A percentile compares a stretch with the other conserved stretches of the same genome.
Conservation (phyloP, 1,140 invertebrate genomes). For the Forficula auricularia region DNA sequence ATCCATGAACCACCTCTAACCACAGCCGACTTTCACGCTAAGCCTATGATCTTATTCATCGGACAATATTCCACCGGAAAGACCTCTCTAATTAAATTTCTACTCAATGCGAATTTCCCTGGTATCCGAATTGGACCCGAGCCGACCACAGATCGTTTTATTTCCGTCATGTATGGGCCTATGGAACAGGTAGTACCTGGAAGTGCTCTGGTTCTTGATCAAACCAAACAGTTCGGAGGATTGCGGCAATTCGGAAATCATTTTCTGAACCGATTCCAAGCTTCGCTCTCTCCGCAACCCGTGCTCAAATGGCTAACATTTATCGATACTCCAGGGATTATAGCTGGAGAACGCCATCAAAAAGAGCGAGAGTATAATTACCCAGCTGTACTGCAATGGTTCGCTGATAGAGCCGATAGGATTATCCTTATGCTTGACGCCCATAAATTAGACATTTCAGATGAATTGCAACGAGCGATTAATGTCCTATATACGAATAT, state of each 20-base stretch:
- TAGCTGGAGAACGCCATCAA: slow-evolving; percentile 83
- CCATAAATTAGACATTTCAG: slow-evolving; percentile 59
- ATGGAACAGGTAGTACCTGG: slow-evolving; percentile 47
- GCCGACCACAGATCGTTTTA: slow-evolving; percentile 54
- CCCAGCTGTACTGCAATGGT: slow-evolving; percentile 54
- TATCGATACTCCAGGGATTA: slow-evolving; percentile 87
- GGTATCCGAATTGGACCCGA: slow-evolving; percentile 44
- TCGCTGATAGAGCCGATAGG: slow-evolving; percentile 52
- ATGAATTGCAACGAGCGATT: slow-evolving; percentile 46
- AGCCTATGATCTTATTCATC: slow-evolving; percentile 53
- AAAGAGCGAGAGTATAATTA: slow-evolving; percentile 49
- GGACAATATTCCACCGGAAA: slow-evolving; percentile 63
- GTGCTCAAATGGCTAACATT: slow-evolving; percentile 87
- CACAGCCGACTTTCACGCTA: slow-evolving; percentile 58
- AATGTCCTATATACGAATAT: slow-evolving; percentile 47
- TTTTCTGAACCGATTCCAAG: slow-evolving; percentile 68
- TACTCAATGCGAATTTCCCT: slow-evolving; percentile 44
- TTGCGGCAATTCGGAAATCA: slow-evolving; percentile 51
- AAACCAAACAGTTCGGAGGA: slow-evolving; percentile 48
- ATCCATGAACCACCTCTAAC: slow-evolving; percentile 53
- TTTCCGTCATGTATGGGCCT: slow-evolving; percentile 46
- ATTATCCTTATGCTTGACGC: slow-evolving; percentile 59
- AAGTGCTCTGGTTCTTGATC: slow-evolving; percentile 55
- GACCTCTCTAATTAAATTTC: slow-evolving; percentile 52
- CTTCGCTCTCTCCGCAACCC: slow-evolving; percentile 64